Evolutionary conservation across 2,797 vertebrate species (phyloP).

Genomic region (Rhyacichthys aspro): DNA sequence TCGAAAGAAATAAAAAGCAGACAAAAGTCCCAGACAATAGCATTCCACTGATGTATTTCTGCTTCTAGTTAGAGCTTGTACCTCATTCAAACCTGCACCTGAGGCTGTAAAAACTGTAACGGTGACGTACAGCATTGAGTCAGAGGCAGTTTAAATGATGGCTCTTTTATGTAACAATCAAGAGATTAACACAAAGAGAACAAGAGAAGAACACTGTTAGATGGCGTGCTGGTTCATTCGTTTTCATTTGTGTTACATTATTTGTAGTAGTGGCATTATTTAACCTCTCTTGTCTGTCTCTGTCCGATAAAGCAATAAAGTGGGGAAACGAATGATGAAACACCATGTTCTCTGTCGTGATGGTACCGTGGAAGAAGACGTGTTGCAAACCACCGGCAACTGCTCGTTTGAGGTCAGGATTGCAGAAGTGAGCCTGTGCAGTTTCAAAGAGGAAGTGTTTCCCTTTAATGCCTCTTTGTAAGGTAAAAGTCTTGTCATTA

Average conservation of each 20-base stretch:
- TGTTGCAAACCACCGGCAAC: conserved; percentile 1
- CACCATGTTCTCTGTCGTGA: conserved; percentile 1
- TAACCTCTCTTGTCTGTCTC: conserved; percentile 3
- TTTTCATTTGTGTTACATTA: no score
- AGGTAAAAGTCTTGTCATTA: no score
- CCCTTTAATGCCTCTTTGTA: background rate
- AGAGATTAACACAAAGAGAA: background rate
- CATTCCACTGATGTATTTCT: conserved; percentile 1
- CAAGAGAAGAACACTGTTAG: background rate
- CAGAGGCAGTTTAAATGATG: conserved; percentile 5
- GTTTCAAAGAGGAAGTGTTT: conserved; percentile 37
- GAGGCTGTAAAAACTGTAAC: conserved; percentile 8
- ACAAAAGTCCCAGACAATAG: background rate
- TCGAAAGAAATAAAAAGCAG: conserved; percentile 1
- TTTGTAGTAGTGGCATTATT: no score
- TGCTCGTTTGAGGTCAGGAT: conserved; percentile 1
- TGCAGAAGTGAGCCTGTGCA: conserved; percentile 5
- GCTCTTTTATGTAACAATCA: background rate
- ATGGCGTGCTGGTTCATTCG: background rate
- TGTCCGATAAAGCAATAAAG: conserved; percentile 4
- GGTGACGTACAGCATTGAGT: conserved; percentile 1
- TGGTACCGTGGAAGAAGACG: conserved; percentile 4
- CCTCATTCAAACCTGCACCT: conserved; percentile 6
- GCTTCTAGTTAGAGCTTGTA: conserved; percentile 13
- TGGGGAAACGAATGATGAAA: background rate